Evolutionary conservation across 2,888 invertebrate species (phyloP), one percentile per base, ranked within the genome.

Genomic region (Scelioninae gen. 1): DNA sequence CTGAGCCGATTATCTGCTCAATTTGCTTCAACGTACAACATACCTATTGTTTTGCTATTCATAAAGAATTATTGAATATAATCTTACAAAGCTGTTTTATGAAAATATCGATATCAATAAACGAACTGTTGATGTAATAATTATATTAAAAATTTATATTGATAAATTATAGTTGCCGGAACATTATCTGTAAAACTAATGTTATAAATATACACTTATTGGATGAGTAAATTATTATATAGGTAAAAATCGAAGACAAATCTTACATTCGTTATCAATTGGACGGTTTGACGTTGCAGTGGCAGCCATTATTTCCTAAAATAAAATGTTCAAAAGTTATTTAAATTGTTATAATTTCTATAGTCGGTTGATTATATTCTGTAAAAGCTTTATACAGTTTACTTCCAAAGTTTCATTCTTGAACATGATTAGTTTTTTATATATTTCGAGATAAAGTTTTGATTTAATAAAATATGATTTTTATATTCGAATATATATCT

Each of bases 1-100:
- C 51, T 72, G 65, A 79, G 53, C 66, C 79, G 72, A 79, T 79
- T 79, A 79, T 66, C 72, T 72, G 79, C 79, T 79, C 79, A 79
- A 79, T 79, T 79, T 72, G 55, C 60, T 72, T 72, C 72, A 49
- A 63, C 66, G 45, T 40, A 15, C 63, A 77, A 69, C 55, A 71
- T 43, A 65, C 51, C 58, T 23, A 79, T 79, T 78, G 78, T 72
- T 69, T 71, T 43, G 56, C 5, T 16, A 32, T 51, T 76, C 32
- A 29, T 49, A 16, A 49, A 49, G 55, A 45, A 53, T 13, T 34
- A 15, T n/a, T 38, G 56, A 49, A 23, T 49, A 53, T 43, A 38
- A 72, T 29, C 10, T 23, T 38, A 32, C 5, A 63, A 10, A n/a
- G n/a, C 34, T n/a, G 10, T 63, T 49, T 62, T 31, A 16, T 16